phyloP scores from a whole-genome alignment of 2,797 vertebrate species.

The Eremophila alpestris region DNA sequence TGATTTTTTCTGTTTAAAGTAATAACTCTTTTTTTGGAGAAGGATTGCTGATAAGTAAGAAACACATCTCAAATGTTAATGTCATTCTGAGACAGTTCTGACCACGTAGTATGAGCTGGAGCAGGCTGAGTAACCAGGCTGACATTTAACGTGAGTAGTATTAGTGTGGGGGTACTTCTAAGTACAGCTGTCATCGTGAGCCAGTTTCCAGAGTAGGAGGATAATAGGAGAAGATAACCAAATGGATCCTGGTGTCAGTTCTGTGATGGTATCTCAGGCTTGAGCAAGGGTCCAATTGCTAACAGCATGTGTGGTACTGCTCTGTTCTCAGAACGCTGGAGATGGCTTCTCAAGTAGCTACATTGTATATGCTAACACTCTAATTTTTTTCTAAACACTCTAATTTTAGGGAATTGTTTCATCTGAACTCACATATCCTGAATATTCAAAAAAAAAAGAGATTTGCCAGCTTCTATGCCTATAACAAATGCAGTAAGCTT shows the following conservation, averaged over 20 bases:
- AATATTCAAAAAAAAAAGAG: not conserved
- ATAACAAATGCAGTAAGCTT: not conserved
- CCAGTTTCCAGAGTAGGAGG: not conserved
- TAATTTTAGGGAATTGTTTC: not conserved
- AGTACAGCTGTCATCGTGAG: not conserved
- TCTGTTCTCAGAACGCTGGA: not conserved
- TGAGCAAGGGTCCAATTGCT: not conserved
- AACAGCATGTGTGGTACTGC: not conserved
- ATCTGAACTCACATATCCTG: not conserved
- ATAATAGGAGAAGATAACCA: not conserved
- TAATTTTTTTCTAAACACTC: not conserved
- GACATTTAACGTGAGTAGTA: slow-evolving; percentile 19
- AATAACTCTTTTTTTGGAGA: not conserved
- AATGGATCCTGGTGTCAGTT: not conserved
- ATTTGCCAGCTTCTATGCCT: not conserved
- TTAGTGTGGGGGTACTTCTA: not conserved
- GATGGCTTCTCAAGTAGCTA: not conserved
- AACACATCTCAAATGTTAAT: slow-evolving; percentile 7
- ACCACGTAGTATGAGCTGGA: not conserved
- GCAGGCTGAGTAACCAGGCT: slow-evolving; percentile 30
- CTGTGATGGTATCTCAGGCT: not conserved
- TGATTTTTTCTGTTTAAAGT: not conserved
- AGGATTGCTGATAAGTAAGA: not conserved
- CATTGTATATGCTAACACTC: not conserved
- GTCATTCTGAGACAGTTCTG: not conserved